A percentile compares a stretch with the other conserved stretches of the same genome.
Conservation (phyloP, 2,888 invertebrate genomes). For the Thymelicus acteon region DNA sequence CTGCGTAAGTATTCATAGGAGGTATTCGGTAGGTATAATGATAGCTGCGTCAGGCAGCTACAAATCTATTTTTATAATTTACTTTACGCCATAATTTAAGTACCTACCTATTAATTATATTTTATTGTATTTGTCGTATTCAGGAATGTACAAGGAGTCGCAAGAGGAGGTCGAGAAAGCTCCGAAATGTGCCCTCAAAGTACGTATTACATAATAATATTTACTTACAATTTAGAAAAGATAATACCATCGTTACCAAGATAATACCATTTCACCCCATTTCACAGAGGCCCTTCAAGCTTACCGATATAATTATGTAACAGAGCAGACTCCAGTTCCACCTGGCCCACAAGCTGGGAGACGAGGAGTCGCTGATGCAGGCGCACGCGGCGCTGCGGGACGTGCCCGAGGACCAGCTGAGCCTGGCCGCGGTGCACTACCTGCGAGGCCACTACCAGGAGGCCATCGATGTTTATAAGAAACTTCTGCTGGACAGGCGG, state of each 20-base stretch:
- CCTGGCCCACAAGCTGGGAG: constrained; percentile 95
- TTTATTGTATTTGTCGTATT: background rate
- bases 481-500: constrained; percentile 96
- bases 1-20: too few species aligned
- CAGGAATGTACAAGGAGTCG: constrained; percentile 87
- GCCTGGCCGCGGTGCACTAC: constrained; percentile 98
- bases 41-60: too few species aligned
- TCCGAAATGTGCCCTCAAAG: constrained; percentile 86
- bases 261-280: too few species aligned
- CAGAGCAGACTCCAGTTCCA: constrained; percentile 95
- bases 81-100: background rate
- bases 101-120: background rate
- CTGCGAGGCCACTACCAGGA: constrained; percentile 98
- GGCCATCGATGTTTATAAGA: constrained; percentile 99
- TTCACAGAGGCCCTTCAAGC: too few species aligned
- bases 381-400: constrained; percentile 94
- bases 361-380: constrained; percentile 93
- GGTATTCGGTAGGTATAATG: too few species aligned
- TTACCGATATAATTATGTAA: background rate
- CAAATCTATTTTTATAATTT: too few species aligned
- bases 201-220: constrained; percentile 43
- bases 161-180: constrained; percentile 88
- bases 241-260: too few species aligned
- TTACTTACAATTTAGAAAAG: too few species aligned
- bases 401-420: constrained; percentile 96